Evolutionary conservation across 2,113 vertebrate species (phyloP), one percentile per base, ranked within the genome.

Genomic region (Saccopteryx bilineata): DNA sequence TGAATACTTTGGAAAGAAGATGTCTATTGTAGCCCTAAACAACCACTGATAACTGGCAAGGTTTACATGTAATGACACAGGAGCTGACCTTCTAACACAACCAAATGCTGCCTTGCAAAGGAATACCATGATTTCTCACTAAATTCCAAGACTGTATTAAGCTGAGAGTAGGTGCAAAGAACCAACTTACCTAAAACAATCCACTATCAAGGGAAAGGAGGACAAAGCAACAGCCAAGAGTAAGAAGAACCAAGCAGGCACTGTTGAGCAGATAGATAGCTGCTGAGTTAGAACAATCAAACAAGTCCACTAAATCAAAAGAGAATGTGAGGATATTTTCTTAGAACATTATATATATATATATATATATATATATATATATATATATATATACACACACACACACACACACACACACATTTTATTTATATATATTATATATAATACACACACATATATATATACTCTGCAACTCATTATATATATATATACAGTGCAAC

Each of bases 351-450:
- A 68, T 19, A 54, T 7, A 56, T 1, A 61, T 9, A 50, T 0
- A 61, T 9, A 50, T 0, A 61, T 9, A 50, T 0, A 61, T 9
- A 50, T 0, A 61, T 9, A 50, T 0, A 61, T 9, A 50, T 0
- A 61, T 9, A 50, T 0, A 61, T 9, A 50, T 0, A 61, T 9
- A 50, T 0, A 61, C 46, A 39, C 15, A 39, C 39, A 39, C 39
- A 39, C 39, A 39, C 39, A 39, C 39, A 39, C 39, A 39, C 39
- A 39, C 39, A 39, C 39, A 39, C 39, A 39, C 39, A 39, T 39
- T 39, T 39, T 39, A 39, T 39, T 39, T 39, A 39, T 39, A 39
- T 39, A 39, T 39, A 39, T 39, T 39, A 39, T 39, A 39, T 39
- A 39, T 39, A 39, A 39, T 39, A 39, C 39, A 39, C 15, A 19